Base-by-base conservation (phyloP, 37 sponge, comb jelly and placozoan genomes). In the Crambe crambe region DNA sequence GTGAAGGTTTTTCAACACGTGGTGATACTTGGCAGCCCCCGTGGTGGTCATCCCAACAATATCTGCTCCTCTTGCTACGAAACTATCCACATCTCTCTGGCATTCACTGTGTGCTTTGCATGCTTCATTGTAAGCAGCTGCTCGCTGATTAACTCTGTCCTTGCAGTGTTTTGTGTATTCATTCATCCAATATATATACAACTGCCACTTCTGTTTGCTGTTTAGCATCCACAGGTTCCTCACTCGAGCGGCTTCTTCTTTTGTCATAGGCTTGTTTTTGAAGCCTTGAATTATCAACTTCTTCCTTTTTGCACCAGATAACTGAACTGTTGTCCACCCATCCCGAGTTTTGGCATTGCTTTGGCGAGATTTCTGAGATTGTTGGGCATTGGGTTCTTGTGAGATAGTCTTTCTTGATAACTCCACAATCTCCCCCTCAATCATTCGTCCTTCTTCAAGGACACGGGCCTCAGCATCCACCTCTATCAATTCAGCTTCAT, bases 31-130 rank as follows among this genome's bases (percentile, higher is more conserved):
- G 22, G 98, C 91, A 32, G 95, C 95, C 43, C 98, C 98, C 74
- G 93, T 95, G 15, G 93, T 97, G 20, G 98, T 97, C 87, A 93
- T 85, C 0, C 98, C 98, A 73, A 97, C 82, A 35, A 97, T 78
- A 70, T 85, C 85, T 39, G 93, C 90, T 6, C 73, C 65, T 29
- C 51, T 40, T 17, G 90, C 56, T 15, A 88, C 81, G 44, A 39
- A 44, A 22, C 34, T 21, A 43, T 94, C 74, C 6, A 83, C 27
- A n/a, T 94, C 69, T 37, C 63, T 73, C 23, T 89, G 72, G 10
- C 26, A 59, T 39, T 73, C 39, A 22, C 38, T 58, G 42, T 66
- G 70, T 12, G 86, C 44, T 56, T 79, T 34, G 64, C 83, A 76
- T 10, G 57, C 42, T 10, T 54, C 37, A 4, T 76, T 56, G 65